Base-by-base conservation (phyloP, 2,113 vertebrate genomes). In the Nyctereutes procyonoides region DNA sequence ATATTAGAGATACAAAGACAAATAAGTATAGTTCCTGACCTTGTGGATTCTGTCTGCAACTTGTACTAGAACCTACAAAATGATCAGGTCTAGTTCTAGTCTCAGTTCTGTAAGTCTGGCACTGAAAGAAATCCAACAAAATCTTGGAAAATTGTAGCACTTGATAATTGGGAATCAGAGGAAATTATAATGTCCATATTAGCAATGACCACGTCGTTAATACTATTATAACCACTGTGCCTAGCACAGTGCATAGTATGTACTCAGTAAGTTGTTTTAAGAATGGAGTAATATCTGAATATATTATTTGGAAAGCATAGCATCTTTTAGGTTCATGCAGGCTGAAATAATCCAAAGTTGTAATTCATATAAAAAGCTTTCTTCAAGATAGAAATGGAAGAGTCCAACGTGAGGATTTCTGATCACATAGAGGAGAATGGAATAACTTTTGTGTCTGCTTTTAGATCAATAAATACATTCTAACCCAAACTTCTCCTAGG, bases 391-490 rank as follows among this genome's bases (percentile, higher is more conserved):
- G 93, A 94, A 62, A 35, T 82, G 32, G 38, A 77, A 62, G 56
- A 67, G 51, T 32, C 30, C 51, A 77, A 30, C 28, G 28, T 88
- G 60, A 51, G 17, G 22, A 94, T 87, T 96, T 86, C 48, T 67
- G 74, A 85, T n/a, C 58, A 22, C 9, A 1, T 48, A 38, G 51
- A 76, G 35, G 26, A 94, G 26, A 94, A 84, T 81, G n/a, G 5
- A 48, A 24, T 58, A 93, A 80, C 24, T 20, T 94, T 22, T 26
- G 28, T n/a, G 7, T 93, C 76, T 93, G 22, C 73, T 56, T 86
- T 95, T 48, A 82, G 83, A 73, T 95, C 71, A 86, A 96, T 96
- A 88, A 90, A 77, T 77, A 19, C 26, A 63, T 85, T 65, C 90
- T 92, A 81, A 5, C 55, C 67, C 80, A 43, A 95, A 89, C 67